These are phyloP conservation scores for Falco rusticolus DNA, from an alignment of 2,797 vertebrate genomes.

Conservation along the genomic window DNA sequence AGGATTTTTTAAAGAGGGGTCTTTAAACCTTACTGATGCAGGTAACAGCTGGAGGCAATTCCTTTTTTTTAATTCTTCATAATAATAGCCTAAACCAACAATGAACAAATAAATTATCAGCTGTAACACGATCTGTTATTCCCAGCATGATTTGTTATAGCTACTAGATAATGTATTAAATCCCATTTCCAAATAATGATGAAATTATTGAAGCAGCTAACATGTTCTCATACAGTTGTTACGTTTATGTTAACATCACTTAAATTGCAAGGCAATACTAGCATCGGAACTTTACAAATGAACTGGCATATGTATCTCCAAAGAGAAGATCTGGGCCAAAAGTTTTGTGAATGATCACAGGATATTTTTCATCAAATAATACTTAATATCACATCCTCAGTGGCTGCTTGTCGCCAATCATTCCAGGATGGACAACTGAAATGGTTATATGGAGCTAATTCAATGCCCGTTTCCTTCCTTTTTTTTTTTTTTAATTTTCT, in stretches of 20 bases:
- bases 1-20: fast-evolving
- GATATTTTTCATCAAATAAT: background rate
- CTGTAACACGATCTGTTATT: background rate
- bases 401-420: background rate
- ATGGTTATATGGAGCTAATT: background rate
- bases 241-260: background rate
- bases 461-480: background rate
- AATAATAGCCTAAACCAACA: background rate
- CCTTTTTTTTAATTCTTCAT: background rate
- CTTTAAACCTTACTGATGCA: background rate
- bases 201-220: background rate
- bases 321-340: background rate
- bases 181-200: background rate
- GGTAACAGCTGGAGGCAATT: background rate
- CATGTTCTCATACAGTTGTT: background rate
- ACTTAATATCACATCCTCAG: background rate
- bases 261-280: background rate
- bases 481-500: background rate
- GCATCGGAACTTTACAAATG: background rate
- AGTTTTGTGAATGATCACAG: background rate
- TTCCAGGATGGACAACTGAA: background rate
- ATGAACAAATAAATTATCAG: background rate
- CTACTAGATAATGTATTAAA: background rate
- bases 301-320: background rate
- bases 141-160: background rate